Evolutionary conservation across 2,888 invertebrate species (phyloP).

Genomic region (Cephus spinipes): DNA sequence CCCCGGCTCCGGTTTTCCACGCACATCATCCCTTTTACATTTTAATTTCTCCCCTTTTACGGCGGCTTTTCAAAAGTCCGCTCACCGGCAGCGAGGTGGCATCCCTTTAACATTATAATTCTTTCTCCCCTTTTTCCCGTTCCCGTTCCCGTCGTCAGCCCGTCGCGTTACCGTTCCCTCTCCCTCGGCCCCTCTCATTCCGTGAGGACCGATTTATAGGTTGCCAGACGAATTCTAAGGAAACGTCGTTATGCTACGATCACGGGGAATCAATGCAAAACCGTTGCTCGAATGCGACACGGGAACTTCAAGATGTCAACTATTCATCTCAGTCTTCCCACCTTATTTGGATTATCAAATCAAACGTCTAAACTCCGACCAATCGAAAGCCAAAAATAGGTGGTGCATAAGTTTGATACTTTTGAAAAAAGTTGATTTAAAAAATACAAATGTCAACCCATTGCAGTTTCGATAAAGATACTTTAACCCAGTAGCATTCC

Average conservation of each 20-base stretch:
- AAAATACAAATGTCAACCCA: not conserved
- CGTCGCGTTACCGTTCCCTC: not conserved
- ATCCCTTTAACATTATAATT: constrained; percentile 66
- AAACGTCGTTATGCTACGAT: constrained; percentile 53
- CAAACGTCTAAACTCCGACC: not conserved
- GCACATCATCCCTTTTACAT: constrained; percentile 65
- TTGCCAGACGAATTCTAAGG: constrained; percentile 53
- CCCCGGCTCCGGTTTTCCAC: constrained; percentile 56
- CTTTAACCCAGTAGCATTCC: not conserved
- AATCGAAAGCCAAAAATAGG: not conserved
- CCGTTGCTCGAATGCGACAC: constrained; percentile 45
- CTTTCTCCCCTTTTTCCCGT: constrained; percentile 39
- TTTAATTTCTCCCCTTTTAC: constrained; percentile 65
- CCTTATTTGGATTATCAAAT: not conserved
- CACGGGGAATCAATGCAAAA: constrained; percentile 54
- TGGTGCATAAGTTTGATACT: fast-evolving
- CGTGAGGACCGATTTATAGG: constrained; percentile 59
- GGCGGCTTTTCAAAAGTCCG: constrained; percentile 56
- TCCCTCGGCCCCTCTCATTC: constrained; percentile 14
- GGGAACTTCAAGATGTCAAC: not conserved
- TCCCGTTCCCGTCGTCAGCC: not conserved
- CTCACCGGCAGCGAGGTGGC: constrained; percentile 49
- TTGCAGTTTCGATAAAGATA: not conserved
- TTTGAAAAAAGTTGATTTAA: not conserved
- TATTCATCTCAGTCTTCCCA: not conserved